Percentiles rank a stretch among this genome's conserved stretches.
Evolutionary conservation across 2,797 vertebrate species (phyloP).

Genomic region (Cryptoprocta ferox): DNA sequence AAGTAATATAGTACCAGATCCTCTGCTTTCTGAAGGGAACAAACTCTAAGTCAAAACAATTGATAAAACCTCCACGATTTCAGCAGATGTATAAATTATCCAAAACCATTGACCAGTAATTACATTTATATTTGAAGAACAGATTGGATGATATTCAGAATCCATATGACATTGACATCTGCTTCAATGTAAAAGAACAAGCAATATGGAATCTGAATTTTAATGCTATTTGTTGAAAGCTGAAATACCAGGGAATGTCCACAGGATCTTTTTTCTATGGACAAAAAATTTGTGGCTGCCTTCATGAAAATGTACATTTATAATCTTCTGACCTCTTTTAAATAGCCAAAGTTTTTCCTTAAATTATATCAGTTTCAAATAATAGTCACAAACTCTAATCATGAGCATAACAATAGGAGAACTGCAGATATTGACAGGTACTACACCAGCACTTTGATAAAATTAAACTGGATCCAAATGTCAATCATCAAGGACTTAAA

Average conservation of each 20-base stretch:
- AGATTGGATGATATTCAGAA: slow-evolving; percentile 52
- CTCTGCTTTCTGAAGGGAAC: neutral
- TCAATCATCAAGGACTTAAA: neutral
- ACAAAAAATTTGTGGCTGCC: neutral
- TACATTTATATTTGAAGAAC: slow-evolving; percentile 71
- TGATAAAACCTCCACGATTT: slow-evolving; percentile 45
- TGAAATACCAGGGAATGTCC: neutral
- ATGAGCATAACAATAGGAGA: neutral
- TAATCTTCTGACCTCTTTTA: neutral
- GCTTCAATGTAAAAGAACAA: slow-evolving; percentile 44
- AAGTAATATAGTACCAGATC: slow-evolving; percentile 26
- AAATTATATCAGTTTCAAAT: neutral
- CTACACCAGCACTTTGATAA: neutral
- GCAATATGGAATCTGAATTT: slow-evolving; percentile 46
- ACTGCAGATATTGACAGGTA: neutral
- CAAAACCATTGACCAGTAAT: slow-evolving; percentile 59
- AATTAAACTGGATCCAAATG: neutral
- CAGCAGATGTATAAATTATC: slow-evolving; percentile 71
- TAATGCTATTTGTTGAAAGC: slow-evolving; percentile 5
- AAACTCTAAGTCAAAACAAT: slow-evolving; percentile 65
- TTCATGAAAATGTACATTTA: neutral
- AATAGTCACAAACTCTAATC: neutral
- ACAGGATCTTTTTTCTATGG: neutral
- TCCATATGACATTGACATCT: slow-evolving; percentile 58
- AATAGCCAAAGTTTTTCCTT: neutral